Evolutionary conservation across 1,140 invertebrate species (phyloP).

Genomic region (Leptopilina boulardi): DNA sequence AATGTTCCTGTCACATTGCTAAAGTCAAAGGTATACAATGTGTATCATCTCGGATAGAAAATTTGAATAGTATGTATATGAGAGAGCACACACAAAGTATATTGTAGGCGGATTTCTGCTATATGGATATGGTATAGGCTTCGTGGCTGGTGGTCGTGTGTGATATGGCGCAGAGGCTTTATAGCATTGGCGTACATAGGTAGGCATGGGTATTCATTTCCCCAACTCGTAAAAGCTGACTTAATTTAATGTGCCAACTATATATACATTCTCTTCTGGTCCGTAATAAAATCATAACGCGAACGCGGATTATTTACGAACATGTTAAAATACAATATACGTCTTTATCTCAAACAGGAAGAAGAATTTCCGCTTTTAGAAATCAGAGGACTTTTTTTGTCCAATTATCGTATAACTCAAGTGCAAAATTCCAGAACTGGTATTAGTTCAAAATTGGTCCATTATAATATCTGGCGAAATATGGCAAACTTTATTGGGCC

Average conservation of each 20-base stretch:
- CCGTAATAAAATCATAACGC: slow-evolving; percentile 65
- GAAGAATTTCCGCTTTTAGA: slow-evolving; percentile 30
- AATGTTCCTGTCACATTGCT: slow-evolving; percentile 45
- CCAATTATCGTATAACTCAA: too few species aligned
- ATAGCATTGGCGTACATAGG: slow-evolving; percentile 66
- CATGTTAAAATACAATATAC: slow-evolving; percentile 39
- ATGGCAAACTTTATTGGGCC: too few species aligned
- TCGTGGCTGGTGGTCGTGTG: slow-evolving; percentile 61
- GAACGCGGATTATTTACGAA: slow-evolving; percentile 50
- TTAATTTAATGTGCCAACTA: slow-evolving; percentile 67
- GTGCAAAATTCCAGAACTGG: too few species aligned
- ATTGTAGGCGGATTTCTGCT: slow-evolving; percentile 35
- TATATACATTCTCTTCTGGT: slow-evolving; percentile 44
- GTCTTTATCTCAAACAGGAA: slow-evolving; percentile 36
- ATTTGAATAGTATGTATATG: slow-evolving; percentile 42
- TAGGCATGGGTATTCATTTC: slow-evolving; percentile 67
- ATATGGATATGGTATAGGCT: slow-evolving; percentile 49
- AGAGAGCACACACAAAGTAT: slow-evolving; percentile 41
- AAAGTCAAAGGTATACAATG: slow-evolving; percentile 31
- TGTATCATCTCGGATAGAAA: slow-evolving; percentile 36
- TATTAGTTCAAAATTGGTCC: too few species aligned
- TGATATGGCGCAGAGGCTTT: slow-evolving; percentile 64
- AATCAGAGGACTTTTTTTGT: too few species aligned
- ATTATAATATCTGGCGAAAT: too few species aligned
- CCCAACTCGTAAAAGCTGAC: slow-evolving; percentile 67